Conservation (phyloP, 2,113 vertebrate species). For the Tapirus terrestris region DNA sequence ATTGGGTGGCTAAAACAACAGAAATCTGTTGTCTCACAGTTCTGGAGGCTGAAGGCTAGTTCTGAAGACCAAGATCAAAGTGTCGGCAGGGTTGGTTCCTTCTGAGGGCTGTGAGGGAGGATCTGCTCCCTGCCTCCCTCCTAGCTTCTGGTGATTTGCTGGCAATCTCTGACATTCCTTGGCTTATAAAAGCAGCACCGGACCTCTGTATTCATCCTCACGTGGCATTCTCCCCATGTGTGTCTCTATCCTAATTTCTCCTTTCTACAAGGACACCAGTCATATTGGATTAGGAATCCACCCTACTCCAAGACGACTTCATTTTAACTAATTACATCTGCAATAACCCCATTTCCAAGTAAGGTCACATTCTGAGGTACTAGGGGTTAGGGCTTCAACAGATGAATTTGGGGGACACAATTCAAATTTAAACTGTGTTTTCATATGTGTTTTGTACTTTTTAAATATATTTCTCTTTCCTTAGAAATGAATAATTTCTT, state of each 20-base stretch:
- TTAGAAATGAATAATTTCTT: slow-evolving; percentile 41
- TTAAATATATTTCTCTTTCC: not conserved
- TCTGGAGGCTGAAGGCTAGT: not conserved
- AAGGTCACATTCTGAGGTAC: not conserved
- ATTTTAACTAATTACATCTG: not conserved
- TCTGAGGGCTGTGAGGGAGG: not conserved
- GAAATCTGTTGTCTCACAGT: not conserved
- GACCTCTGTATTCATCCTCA: not conserved
- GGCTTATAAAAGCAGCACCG: not conserved
- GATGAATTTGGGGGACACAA: not conserved
- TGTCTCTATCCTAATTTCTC: not conserved
- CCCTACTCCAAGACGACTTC: not conserved
- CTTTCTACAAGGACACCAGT: not conserved
- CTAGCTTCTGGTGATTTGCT: not conserved
- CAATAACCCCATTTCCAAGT: not conserved
- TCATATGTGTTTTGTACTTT: not conserved
- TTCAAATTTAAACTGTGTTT: not conserved
- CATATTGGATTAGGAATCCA: not conserved
- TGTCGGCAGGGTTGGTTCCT: not conserved
- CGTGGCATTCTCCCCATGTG: not conserved
- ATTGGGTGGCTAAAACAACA: not conserved
- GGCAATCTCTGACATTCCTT: too few species aligned
- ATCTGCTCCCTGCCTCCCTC: too few species aligned
- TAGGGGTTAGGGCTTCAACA: not conserved
- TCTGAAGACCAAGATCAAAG: not conserved